These are phyloP conservation scores for Vanessa cardui DNA, from an alignment of 2,888 invertebrate genomes.

Conservation along the genomic window DNA sequence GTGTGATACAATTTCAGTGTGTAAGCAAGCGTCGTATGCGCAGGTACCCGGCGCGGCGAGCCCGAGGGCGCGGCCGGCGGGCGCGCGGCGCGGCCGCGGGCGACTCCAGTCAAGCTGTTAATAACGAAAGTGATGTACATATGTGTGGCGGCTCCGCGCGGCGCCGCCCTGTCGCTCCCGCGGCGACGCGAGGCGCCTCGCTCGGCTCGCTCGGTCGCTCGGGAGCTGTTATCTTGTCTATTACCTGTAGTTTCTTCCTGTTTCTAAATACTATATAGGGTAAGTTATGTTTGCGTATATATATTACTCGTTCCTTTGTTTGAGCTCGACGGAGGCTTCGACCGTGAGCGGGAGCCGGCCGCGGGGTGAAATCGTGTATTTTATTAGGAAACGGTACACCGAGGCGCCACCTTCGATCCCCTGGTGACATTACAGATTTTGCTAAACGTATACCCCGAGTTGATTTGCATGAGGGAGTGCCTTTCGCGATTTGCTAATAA, in stretches of 20 bases:
- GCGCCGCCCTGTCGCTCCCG: slow-evolving; percentile 25
- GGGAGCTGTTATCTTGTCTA: slow-evolving; percentile 55
- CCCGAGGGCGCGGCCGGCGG: background rate
- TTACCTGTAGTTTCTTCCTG: slow-evolving; percentile 66
- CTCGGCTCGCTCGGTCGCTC: slow-evolving; percentile 41
- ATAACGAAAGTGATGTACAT: slow-evolving; percentile 60
- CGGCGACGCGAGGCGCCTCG: slow-evolving; percentile 52
- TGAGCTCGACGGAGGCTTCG: slow-evolving; percentile 50
- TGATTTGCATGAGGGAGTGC: slow-evolving; percentile 71
- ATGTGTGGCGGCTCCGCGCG: slow-evolving; percentile 52
- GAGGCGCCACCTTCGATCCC: background rate
- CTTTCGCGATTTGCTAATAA: slow-evolving; percentile 60
- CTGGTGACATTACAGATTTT: slow-evolving; percentile 10
- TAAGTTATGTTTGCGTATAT: slow-evolving; percentile 49
- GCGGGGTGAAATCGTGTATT: slow-evolving; percentile 1
- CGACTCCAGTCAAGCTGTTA: slow-evolving; percentile 25
- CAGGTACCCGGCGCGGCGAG: too few relatives aligned
- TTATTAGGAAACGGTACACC: background rate
- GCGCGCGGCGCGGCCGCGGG: slow-evolving; percentile 6
- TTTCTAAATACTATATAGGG: slow-evolving; percentile 61
- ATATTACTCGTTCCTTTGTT: slow-evolving; percentile 47
- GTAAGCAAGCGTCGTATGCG: too few relatives aligned
- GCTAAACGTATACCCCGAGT: slow-evolving; percentile 36
- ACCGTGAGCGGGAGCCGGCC: slow-evolving; percentile 4
- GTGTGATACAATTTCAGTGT: too few relatives aligned